Conservation (phyloP, 1,140 invertebrate genomes). For the Calephelis virginiensis region DNA sequence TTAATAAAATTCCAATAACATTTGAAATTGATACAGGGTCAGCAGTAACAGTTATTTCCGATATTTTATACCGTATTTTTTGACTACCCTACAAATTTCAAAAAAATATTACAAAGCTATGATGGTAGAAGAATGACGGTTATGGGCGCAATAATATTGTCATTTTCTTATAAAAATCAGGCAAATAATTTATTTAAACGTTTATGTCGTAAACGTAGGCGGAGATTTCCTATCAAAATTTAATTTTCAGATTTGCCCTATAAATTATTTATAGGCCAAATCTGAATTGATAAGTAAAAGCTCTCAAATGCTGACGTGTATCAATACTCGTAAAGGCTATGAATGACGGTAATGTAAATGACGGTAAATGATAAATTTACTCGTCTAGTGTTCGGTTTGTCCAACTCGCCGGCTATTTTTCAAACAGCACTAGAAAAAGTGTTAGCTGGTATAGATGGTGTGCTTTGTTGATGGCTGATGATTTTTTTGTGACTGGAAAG, state of each 20-base stretch:
- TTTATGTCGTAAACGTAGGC: slow-evolving; percentile 31
- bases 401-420: slow-evolving; percentile 34
- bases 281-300: slow-evolving; percentile 24
- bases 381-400: slow-evolving; percentile 35
- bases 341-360: too few relatives aligned
- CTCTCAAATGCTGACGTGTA: slow-evolving; percentile 31
- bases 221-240: slow-evolving; percentile 35
- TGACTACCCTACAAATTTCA: slow-evolving; percentile 16
- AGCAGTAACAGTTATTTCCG: too few relatives aligned
- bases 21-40: slow-evolving; percentile 36
- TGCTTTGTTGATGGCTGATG: too few relatives aligned
- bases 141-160: slow-evolving; percentile 20
- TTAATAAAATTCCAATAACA: slow-evolving; percentile 14
- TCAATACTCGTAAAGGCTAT: slow-evolving; percentile 36
- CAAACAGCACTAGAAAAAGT: slow-evolving; percentile 40
- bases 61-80: slow-evolving; percentile 29
- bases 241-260: slow-evolving; percentile 28
- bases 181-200: slow-evolving; percentile 21
- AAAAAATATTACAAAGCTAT: slow-evolving; percentile 30
- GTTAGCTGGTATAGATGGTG: slow-evolving; percentile 30
- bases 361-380: too few relatives aligned
- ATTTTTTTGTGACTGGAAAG: too few relatives aligned
- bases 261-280: too few relatives aligned
- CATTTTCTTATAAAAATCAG: slow-evolving; percentile 18
- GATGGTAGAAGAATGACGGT: slow-evolving; percentile 26